Evolutionary conservation across 2,888 invertebrate species (phyloP), one percentile per base, ranked within the genome.

Genomic region (Parnassius mnemosyne): DNA sequence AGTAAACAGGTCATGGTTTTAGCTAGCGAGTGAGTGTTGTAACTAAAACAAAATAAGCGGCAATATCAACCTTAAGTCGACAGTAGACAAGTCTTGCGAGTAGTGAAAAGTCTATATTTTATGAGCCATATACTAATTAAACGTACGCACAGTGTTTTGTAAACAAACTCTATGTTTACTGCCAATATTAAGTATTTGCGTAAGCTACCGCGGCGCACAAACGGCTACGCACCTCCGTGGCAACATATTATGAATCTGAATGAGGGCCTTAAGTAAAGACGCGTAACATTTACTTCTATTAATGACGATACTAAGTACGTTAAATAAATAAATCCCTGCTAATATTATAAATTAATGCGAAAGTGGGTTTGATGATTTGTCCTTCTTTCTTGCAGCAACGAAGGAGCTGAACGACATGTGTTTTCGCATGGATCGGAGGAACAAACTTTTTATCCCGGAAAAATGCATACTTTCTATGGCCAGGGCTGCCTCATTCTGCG

Each of bases 111-210:
- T 11, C 16, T 41, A 16, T 51, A 52, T 56, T 56, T 61, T 56
- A 41, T 61, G 46, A 50, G 12, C 46, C 46, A 12, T 50, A 41
- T 57, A 50, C 50, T 50, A 46, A 61, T 56, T 61, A 61, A 56
- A 51, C 52, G 44, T 12, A 12, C 46, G 16, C 52, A 52, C 25
- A 57, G 44, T 57, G 34, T 61, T 57, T 51, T 52, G n/a, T n/a
- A 46, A 46, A 64, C 62, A 64, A 60, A 57, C 12, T 47, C 57
- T 16, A 46, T 53, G 66, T 66, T 62, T 58, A 57, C n/a, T 20
- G 64, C 62, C 60, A 66, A 66, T 64, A 66, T 66, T 60, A 49
- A 64, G 64, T 66, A 46, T 66, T 66, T 64, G 61, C 46, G 11
- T 3, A 57, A 16, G 66, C 64, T 62, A 66, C 66, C 58, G 64